These are phyloP conservation scores for Pachycephala philippinensis DNA, from an alignment of 2,113 vertebrate genomes.

Conservation along the genomic window DNA sequence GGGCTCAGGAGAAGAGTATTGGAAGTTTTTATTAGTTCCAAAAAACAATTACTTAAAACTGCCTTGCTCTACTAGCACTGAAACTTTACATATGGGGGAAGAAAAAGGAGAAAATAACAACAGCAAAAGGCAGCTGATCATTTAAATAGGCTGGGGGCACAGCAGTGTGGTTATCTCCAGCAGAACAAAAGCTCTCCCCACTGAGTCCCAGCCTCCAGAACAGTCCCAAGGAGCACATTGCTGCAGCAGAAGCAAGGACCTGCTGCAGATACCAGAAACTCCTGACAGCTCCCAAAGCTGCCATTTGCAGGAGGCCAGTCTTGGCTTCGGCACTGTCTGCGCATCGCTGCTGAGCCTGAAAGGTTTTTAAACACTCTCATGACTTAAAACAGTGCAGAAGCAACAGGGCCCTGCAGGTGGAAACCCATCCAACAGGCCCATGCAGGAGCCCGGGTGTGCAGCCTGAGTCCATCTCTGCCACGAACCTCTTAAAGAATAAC, in stretches of 20 bases:
- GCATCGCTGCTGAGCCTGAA: not conserved
- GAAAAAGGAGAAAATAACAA: not conserved
- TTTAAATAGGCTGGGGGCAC: not conserved
- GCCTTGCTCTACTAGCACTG: not conserved
- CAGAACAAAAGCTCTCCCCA: not conserved
- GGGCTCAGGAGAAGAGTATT: not conserved
- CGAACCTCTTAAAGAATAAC: not conserved
- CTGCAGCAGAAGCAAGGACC: not conserved
- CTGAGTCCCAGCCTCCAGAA: not conserved
- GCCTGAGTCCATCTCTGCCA: not conserved
- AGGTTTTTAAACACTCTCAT: not conserved
- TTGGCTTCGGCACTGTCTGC: not conserved
- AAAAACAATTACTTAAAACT: not conserved
- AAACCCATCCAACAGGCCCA: slow-evolving; percentile 69
- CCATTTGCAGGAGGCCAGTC: not conserved
- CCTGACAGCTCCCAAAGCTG: not conserved
- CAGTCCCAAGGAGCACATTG: not conserved
- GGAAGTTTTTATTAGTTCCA: not conserved
- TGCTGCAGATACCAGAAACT: not conserved
- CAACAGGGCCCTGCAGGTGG: slow-evolving; percentile 29
- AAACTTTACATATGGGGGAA: not conserved
- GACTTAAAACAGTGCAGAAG: not conserved
- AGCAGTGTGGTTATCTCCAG: not conserved
- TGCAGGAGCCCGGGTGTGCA: not conserved
- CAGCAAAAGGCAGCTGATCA: not conserved